Evolutionary conservation across 1,140 invertebrate genomes (phyloP), one percentile per base, ranked within the genome.

Genomic region (Antheraea pernyi): DNA sequence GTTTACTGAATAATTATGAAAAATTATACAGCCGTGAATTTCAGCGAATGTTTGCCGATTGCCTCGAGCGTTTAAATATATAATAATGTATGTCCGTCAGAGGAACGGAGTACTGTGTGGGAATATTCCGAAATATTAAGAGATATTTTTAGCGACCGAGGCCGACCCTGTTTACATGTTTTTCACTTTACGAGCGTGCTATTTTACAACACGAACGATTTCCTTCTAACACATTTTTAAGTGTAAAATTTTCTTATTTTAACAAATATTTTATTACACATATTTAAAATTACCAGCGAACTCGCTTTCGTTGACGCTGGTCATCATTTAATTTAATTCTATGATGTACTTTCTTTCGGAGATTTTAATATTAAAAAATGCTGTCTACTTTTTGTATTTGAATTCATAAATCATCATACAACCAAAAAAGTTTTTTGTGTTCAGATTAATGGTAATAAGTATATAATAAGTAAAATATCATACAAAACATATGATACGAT

Each of bases 141-240:
- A 53, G 60, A 67, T 88, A 87, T 86, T 86, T 89, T 86, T 89
- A 87, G 85, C 78, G 19, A 9, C 46, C 82, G 85, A 88, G 86
- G 86, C 72, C 85, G 83, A 65, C 80, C 78, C 81, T 89, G 88
- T 91, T 89, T 91, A 88, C 82, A 87, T 83, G 81, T 86, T 88
- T 70, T 82, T 78, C 77, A 72, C 70, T 84, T 84, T 81, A 88
- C 82, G 81, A 80, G 70, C 80, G 72, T 75, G 76, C 78, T 81
- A 76, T 65, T 65, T 48, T 53, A 53, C 46, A 53, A 53, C 46
- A 16, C 46, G 46, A 53, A 53, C 46, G 46, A n/a, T 53, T 53
- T 53, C 46, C 46, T 53, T 53, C 46, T 53, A 53, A 53, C 46
- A 53, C 46, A 53, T 53, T 53, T 53, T n/a, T 7, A 53, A 53